Percentiles rank a stretch among this genome's conserved stretches.
Evolutionary conservation across 2,113 vertebrate genomes (phyloP).

Genomic region (Crotophaga sulcirostris): DNA sequence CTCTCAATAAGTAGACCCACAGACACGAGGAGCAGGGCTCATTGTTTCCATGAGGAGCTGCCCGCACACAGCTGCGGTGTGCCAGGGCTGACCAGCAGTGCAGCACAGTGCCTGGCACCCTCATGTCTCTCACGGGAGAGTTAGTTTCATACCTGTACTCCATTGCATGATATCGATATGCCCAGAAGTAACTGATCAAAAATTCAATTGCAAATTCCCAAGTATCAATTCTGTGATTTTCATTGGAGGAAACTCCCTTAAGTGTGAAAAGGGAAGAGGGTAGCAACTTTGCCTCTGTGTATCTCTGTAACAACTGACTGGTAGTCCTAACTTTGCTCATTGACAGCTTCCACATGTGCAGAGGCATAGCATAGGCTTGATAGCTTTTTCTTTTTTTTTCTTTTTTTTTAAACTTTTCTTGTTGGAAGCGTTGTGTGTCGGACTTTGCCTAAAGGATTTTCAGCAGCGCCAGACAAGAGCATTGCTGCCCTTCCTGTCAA

Average conservation of each 20-base stretch:
- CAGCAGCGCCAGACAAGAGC: background rate
- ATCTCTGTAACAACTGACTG: background rate
- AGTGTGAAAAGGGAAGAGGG: background rate
- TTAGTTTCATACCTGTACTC: no score
- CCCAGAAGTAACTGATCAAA: background rate
- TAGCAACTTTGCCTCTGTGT: background rate
- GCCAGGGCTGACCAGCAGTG: fast-evolving
- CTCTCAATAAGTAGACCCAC: background rate
- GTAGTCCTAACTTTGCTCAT: background rate
- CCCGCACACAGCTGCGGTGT: fast-evolving
- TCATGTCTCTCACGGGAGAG: fast-evolving
- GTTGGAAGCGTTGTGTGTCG: background rate
- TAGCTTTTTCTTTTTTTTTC: background rate
- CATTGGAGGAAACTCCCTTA: background rate
- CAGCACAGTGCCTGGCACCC: fast-evolving
- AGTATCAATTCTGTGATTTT: background rate
- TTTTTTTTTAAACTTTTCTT: background rate
- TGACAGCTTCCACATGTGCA: background rate
- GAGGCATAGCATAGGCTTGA: background rate
- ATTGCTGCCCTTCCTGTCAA: background rate
- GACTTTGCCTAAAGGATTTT: background rate
- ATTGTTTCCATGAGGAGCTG: background rate
- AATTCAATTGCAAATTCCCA: background rate
- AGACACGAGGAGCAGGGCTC: background rate
- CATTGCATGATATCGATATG: fast-evolving